Evolutionary conservation across 2,888 invertebrate genomes (phyloP).

Genomic region (Chydorus sphaericus): DNA sequence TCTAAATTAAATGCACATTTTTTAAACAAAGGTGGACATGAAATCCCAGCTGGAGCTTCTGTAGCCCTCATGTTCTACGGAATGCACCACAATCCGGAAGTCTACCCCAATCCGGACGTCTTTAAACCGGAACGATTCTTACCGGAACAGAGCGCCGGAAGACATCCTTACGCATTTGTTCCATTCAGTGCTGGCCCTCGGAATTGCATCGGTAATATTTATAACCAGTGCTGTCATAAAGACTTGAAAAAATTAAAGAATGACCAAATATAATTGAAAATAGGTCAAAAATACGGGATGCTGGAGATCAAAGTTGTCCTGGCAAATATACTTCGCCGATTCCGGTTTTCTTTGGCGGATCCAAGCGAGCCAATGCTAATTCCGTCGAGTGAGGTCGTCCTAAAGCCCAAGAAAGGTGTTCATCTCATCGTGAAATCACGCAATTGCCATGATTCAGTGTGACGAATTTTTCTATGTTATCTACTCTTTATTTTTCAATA

Average conservation of each 20-base stretch:
- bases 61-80: constrained; percentile 7
- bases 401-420: not conserved
- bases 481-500: too few relatives aligned
- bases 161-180: constrained; percentile 14
- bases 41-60: constrained; percentile 9
- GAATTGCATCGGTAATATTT: constrained; percentile 12
- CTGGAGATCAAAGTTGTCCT: constrained; percentile 42
- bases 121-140: constrained; percentile 13
- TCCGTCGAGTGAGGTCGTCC: constrained; percentile 8
- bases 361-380: not conserved
- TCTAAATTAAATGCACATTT: not conserved
- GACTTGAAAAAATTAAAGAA: not conserved
- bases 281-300: constrained; percentile 40
- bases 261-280: not conserved
- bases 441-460: too few relatives aligned
- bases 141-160: not conserved
- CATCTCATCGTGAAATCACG: not conserved
- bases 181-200: constrained; percentile 14
- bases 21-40: constrained; percentile 3
- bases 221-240: not conserved
- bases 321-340: constrained; percentile 40
- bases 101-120: constrained; percentile 8
- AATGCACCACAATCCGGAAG: constrained; percentile 10
- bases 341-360: constrained; percentile 27
- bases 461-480: too few relatives aligned